Evolutionary conservation across 2,797 vertebrate species (phyloP).

Genomic region (Rhabdophis nuchalis): DNA sequence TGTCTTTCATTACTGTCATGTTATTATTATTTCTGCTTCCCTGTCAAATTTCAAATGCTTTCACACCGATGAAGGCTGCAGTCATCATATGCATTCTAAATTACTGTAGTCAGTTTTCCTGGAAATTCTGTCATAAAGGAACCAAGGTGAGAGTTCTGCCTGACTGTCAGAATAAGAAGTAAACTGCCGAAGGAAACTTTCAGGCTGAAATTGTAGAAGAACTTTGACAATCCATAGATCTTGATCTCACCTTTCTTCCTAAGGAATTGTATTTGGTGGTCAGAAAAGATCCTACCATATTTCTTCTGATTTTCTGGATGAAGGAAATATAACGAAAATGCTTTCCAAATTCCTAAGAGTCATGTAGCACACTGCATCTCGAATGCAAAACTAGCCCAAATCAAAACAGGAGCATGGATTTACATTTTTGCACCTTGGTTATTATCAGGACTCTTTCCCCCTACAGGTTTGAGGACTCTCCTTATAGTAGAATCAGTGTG

Average conservation of each 20-base stretch:
- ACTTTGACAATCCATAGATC: not conserved
- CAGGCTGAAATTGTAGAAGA: not conserved
- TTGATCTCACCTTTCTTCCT: not conserved
- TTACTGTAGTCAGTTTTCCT: not conserved
- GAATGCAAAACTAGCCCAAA: not conserved
- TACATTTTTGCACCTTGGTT: not conserved
- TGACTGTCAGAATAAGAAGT: constrained; percentile 7
- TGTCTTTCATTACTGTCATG: not conserved
- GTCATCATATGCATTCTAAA: not conserved
- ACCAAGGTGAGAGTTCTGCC: constrained; percentile 9
- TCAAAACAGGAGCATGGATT: not conserved
- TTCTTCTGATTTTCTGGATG: not conserved
- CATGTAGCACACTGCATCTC: not conserved
- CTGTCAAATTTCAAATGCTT: not conserved
- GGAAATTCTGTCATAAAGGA: not conserved
- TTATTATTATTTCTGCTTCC: not conserved
- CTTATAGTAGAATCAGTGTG: not conserved
- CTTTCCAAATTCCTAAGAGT: not conserved
- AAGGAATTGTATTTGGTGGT: not conserved
- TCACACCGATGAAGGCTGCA: not conserved
- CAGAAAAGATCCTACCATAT: not conserved
- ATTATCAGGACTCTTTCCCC: not conserved
- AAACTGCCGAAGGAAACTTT: not conserved
- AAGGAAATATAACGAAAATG: not conserved
- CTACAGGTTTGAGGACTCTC: not conserved